Evolutionary conservation across 2,888 invertebrate genomes (phyloP), one percentile per base, ranked within the genome.

Genomic region (Orgyia antiqua): DNA sequence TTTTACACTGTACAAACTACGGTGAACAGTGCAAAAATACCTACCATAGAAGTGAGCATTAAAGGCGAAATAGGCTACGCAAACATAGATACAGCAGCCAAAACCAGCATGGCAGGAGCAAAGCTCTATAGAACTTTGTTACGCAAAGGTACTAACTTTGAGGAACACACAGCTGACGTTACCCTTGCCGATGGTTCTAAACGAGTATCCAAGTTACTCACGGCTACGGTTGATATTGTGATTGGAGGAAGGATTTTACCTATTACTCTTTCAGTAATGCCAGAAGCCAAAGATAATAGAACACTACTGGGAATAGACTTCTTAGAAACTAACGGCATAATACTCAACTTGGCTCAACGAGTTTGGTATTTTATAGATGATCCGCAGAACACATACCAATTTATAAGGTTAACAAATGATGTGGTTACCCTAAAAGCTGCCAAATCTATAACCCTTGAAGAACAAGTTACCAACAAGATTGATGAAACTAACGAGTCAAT

Each of bases 231-330:
- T 1, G 6, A 17, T 5, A 27, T 17, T 6, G 2, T 10, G 2
- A 18, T 28, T 10, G 11, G 23, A 8, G 3, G 18, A 6, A 20
- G 10, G 1, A 7, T 10, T 11, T n/a, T 32, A n/a, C 17, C 21
- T 2, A 13, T 29, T 24, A 6, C 30, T 5, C 10, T 45, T 2
- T 28, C 26, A 1, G 33, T 30, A 2, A 13, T 45, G 6, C 35
- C 33, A 2, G 28, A 41, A 5, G 27, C 31, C 2, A 10, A 13
- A 4, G 33, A 41, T 2, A 41, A 39, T 6, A 24, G 38, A 1
- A 45, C 45, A 0, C 18, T 45, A 0, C 15, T 45, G 4, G 45
- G 38, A 7, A 40, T 47, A 4, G 46, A 41, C 3, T 49, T 49
- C 13, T 7, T 51, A 4, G 39, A 45, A 20, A 10, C 26, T 4